Evolutionary conservation across 2,888 invertebrate species (phyloP).

Genomic region (Celastrina argiolus): DNA sequence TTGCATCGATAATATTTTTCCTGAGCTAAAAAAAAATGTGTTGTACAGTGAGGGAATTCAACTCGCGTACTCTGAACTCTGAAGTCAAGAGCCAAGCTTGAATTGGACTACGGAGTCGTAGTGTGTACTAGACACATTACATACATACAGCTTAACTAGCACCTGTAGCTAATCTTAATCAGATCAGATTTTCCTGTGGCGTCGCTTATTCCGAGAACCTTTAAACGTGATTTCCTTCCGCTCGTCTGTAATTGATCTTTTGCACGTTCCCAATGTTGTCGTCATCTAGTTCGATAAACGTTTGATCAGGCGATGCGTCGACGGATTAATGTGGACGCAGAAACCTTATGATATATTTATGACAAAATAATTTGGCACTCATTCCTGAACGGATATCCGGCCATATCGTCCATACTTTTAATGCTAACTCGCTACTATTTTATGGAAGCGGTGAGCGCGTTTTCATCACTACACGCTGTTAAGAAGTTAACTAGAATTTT

Average conservation of each 20-base stretch:
- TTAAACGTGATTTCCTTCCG: slow-evolving; percentile 22
- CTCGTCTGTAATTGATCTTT: slow-evolving; percentile 38
- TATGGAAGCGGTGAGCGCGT: no score
- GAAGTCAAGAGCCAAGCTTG: no score
- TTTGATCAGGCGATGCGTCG: slow-evolving; percentile 59
- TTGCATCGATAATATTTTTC: no score
- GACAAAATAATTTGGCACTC: slow-evolving; percentile 50
- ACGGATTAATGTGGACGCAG: slow-evolving; percentile 59
- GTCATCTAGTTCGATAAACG: slow-evolving; percentile 44
- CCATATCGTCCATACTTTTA: slow-evolving; percentile 21
- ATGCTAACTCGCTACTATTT: not conserved
- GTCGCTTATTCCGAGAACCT: not conserved
- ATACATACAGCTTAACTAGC: not conserved
- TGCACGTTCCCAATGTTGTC: slow-evolving; percentile 37
- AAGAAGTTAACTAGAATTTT: no score
- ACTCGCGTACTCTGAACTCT: no score
- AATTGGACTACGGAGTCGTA: no score
- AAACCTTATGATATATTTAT: slow-evolving; percentile 54
- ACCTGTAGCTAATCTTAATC: not conserved
- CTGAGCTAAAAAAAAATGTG: no score
- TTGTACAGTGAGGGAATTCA: no score
- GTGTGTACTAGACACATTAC: no score
- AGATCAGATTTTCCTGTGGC: not conserved
- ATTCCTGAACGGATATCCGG: slow-evolving; percentile 48
- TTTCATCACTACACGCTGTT: no score